A percentile compares a stretch with the other conserved stretches of the same genome.
phyloP scores from a whole-genome alignment of 2,888 invertebrate genomes.

The Elgonia sp. region DNA sequence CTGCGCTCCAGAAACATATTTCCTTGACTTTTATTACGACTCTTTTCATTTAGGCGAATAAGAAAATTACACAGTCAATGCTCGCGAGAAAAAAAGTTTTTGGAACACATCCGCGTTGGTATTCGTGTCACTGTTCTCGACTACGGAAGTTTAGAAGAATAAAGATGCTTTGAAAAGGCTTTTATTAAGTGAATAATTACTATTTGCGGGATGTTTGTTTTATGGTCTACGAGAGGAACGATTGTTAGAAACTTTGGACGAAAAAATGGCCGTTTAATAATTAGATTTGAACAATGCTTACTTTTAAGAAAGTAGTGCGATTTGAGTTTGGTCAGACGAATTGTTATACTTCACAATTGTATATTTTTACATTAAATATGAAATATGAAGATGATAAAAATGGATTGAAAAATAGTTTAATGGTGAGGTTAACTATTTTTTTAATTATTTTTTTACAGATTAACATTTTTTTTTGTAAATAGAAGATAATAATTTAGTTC shows the following conservation, averaged over 20 bases:
- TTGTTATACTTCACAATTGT: too few species aligned
- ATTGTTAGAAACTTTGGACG: constrained; percentile 10
- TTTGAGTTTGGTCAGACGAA: too few species aligned
- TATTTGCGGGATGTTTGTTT: constrained; percentile 44
- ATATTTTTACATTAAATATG: too few species aligned
- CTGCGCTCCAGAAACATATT: constrained; percentile 59
- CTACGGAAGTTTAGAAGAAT: constrained; percentile 22
- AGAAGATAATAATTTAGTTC: too few species aligned
- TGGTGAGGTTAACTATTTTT: too few species aligned
- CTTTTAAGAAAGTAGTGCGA: too few species aligned
- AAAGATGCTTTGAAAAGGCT: constrained; percentile 46
- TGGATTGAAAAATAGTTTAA: too few species aligned
- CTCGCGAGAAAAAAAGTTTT: constrained; percentile 51
- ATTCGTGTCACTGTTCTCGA: constrained; percentile 53
- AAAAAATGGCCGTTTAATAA: constrained; percentile 8
- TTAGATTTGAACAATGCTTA: background rate
- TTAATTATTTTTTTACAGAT: too few species aligned
- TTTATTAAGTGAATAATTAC: constrained; percentile 57
- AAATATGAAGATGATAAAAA: too few species aligned
- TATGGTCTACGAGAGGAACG: background rate
- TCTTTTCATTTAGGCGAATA: constrained; percentile 62
- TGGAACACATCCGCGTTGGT: constrained; percentile 44
- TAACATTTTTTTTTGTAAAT: too few species aligned
- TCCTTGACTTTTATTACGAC: constrained; percentile 61
- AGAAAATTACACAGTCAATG: constrained; percentile 66